Percentiles rank a stretch among this genome's conserved stretches.
phyloP scores from a whole-genome alignment of 2,888 invertebrate genomes.

The Tribolium freemani region DNA sequence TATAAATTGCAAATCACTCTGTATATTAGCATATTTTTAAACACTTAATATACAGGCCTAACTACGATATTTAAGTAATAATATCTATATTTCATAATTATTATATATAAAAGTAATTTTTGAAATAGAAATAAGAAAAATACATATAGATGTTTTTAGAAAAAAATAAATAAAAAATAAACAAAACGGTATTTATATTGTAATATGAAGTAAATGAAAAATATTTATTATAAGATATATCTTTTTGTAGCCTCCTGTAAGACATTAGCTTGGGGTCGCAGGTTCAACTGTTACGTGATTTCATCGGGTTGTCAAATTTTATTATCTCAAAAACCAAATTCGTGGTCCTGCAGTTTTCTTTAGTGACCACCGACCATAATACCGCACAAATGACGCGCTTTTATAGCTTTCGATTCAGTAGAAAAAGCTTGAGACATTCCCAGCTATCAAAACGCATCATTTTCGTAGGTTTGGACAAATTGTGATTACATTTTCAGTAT shows the following conservation, averaged over 20 bases:
- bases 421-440: not conserved
- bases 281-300: slow-evolving; percentile 64
- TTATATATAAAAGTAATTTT: slow-evolving; percentile 66
- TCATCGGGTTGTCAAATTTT: slow-evolving; percentile 52
- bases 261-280: slow-evolving; percentile 67
- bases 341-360: not conserved
- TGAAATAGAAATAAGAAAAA: slow-evolving; percentile 64
- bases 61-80: slow-evolving; percentile 68
- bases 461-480: not conserved
- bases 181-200: slow-evolving; percentile 67
- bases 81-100: slow-evolving; percentile 69
- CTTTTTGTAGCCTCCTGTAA: slow-evolving; percentile 69
- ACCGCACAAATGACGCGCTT: slow-evolving; percentile 10
- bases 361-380: not conserved
- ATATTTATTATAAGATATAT: slow-evolving; percentile 67
- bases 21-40: slow-evolving; percentile 69
- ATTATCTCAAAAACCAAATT: not conserved
- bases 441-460: not conserved
- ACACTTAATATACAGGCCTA: slow-evolving; percentile 70
- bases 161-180: slow-evolving; percentile 58
- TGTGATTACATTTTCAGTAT: slow-evolving; percentile 17
- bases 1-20: slow-evolving; percentile 64
- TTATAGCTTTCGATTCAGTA: slow-evolving; percentile 11
- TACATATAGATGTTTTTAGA: slow-evolving; percentile 68
- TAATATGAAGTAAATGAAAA: slow-evolving; percentile 63